Evolutionary conservation across 2,113 vertebrate species (phyloP).

Genomic region (Scomber colias): DNA sequence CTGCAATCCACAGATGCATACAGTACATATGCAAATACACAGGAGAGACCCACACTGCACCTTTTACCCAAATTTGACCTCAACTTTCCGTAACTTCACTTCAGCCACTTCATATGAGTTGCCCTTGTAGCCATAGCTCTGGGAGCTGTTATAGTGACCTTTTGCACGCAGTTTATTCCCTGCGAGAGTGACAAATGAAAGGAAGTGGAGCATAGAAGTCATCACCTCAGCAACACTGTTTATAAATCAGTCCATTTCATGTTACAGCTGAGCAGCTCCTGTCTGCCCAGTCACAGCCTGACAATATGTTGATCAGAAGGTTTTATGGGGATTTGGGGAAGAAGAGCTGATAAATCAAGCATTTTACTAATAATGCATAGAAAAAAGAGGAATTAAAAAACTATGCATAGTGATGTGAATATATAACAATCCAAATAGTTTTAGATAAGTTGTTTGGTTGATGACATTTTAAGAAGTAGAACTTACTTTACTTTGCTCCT

Average conservation of each 20-base stretch:
- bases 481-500: no score
- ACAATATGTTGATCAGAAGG: not conserved
- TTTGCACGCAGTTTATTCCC: slow-evolving; percentile 23
- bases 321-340: slow-evolving; percentile 15
- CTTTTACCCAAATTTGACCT: slow-evolving; percentile 14
- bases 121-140: not conserved
- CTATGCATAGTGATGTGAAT: no score
- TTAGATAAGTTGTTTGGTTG: no score
- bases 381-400: no score
- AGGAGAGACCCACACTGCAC: not conserved
- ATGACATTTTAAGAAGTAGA: no score
- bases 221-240: slow-evolving; percentile 13
- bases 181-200: slow-evolving; percentile 40
- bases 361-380: no score
- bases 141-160: slow-evolving; percentile 37
- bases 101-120: not conserved
- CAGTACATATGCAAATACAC: not conserved
- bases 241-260: slow-evolving; percentile 35
- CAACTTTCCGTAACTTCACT: not conserved
- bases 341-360: not conserved
- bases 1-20: not conserved
- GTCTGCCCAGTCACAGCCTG: not conserved
- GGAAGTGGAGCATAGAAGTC: slow-evolving; percentile 36
- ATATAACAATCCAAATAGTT: no score
- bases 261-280: slow-evolving; percentile 27